These are phyloP conservation scores for Gambelia wislizenii DNA, from an alignment of 2,797 vertebrate species.

Conservation along the genomic window DNA sequence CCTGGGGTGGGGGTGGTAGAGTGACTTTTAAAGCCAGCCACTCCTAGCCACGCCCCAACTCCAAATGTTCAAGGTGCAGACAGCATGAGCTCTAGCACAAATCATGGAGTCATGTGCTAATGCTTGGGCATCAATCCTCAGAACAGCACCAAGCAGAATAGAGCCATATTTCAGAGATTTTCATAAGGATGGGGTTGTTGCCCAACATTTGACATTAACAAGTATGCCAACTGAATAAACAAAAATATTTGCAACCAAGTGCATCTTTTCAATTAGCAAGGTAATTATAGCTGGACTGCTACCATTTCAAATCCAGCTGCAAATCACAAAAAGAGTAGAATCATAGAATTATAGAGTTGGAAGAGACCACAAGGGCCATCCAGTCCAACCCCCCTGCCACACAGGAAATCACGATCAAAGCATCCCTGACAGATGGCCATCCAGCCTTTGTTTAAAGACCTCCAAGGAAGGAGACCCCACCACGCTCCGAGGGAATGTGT, in stretches of 20 bases:
- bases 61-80: rapidly evolving
- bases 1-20: no score
- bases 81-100: rapidly evolving
- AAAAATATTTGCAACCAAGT: conserved; percentile 45
- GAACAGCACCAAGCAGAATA: conserved; percentile 22
- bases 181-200: conserved; percentile 62
- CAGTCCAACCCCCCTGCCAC: no score
- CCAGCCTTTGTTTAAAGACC: no score
- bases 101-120: conserved; percentile 16
- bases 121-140: conserved; percentile 24
- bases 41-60: no score
- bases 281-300: neutral
- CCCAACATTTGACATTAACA: conserved; percentile 72
- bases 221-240: conserved; percentile 48
- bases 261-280: conserved; percentile 39
- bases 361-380: no score
- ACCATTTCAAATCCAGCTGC: conserved; percentile 12
- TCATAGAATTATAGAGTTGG: no score
- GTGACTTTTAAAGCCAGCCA: no score
- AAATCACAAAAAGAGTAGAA: neutral
- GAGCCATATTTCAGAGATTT: conserved; percentile 58
- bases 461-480: no score
- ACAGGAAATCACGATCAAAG: no score
- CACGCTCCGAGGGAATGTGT: no score
- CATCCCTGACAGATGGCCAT: no score